These are phyloP conservation scores for Macrobrachium rosenbergii DNA, from an alignment of 1,140 invertebrate genomes.

Conservation along the genomic window DNA sequence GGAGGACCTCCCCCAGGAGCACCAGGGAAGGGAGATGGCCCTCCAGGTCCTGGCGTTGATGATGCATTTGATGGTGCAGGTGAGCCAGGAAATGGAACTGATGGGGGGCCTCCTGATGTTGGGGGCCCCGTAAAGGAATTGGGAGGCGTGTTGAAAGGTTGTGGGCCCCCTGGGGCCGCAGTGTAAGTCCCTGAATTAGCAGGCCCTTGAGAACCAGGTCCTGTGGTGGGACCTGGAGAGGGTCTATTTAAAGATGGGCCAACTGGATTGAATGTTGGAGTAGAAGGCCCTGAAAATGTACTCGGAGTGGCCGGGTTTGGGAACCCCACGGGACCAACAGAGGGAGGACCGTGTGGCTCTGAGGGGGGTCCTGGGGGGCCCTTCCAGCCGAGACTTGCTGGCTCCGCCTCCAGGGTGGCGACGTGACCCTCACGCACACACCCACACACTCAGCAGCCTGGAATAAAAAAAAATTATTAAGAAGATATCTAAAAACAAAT, in stretches of 20 bases:
- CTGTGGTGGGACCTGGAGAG: conserved; percentile 59
- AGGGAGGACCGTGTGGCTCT: conserved; percentile 64
- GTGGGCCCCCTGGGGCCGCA: conserved; percentile 63
- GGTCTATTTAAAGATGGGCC: conserved; percentile 58
- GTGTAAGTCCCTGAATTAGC: conserved; percentile 46
- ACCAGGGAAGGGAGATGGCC: conserved; percentile 65
- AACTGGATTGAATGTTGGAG: conserved; percentile 63
- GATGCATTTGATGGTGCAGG: conserved; percentile 66
- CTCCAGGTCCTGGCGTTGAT: conserved; percentile 66
- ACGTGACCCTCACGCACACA: conserved; percentile 62
- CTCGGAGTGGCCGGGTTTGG: conserved; percentile 64
- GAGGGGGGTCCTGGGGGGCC: conserved; percentile 64
- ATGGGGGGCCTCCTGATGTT: conserved; percentile 65
- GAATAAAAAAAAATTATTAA: background rate
- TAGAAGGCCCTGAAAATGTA: conserved; percentile 62
- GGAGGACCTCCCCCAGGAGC: conserved; percentile 64
- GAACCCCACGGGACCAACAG: conserved; percentile 64
- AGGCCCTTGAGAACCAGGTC: conserved; percentile 51
- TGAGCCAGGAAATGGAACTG: conserved; percentile 65
- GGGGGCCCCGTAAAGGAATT: conserved; percentile 66
- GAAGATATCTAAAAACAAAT: background rate
- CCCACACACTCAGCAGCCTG: conserved; percentile 62
- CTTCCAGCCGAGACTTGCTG: conserved; percentile 66
- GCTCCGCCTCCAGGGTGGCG: conserved; percentile 66
- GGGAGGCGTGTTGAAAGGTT: conserved; percentile 66